These are phyloP conservation scores for Lymantria monacha DNA, from an alignment of 2,888 invertebrate species.

Conservation along the genomic window DNA sequence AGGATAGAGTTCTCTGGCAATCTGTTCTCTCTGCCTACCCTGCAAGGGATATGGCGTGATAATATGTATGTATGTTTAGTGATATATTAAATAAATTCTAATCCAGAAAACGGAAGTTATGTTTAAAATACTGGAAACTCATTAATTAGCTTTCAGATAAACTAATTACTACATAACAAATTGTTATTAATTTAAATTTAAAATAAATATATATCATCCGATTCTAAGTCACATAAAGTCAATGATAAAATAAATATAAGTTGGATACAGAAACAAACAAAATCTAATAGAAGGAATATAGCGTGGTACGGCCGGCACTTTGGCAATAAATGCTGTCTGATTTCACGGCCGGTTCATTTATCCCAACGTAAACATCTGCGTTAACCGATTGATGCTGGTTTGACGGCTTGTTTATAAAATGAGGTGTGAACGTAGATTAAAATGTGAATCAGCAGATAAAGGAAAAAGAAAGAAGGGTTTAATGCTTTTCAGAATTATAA, in stretches of 20 bases:
- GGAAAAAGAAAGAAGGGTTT: constrained; percentile 5
- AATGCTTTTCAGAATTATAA: background rate
- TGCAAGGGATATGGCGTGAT: no score
- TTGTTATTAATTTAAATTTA: no score
- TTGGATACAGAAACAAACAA: constrained; percentile 17
- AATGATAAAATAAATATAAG: background rate
- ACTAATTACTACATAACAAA: no score
- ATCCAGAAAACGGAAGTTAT: no score
- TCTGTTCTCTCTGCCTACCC: no score
- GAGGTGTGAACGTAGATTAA: constrained; percentile 35
- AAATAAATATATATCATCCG: no score
- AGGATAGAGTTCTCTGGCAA: no score
- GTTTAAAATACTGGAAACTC: no score
- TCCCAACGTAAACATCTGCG: constrained; percentile 48
- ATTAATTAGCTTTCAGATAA: no score
- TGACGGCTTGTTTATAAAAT: constrained; percentile 60
- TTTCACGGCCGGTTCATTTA: constrained; percentile 47
- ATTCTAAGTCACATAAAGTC: no score
- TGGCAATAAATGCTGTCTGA: constrained; percentile 37
- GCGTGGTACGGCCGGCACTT: constrained; percentile 18
- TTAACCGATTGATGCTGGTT: constrained; percentile 55
- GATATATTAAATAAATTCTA: no score
- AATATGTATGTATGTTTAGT: no score
- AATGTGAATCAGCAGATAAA: constrained; percentile 31
- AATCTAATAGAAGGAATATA: constrained; percentile 44